Conservation (phyloP, 2,113 vertebrate genomes). For the Callopanchax toddi region DNA sequence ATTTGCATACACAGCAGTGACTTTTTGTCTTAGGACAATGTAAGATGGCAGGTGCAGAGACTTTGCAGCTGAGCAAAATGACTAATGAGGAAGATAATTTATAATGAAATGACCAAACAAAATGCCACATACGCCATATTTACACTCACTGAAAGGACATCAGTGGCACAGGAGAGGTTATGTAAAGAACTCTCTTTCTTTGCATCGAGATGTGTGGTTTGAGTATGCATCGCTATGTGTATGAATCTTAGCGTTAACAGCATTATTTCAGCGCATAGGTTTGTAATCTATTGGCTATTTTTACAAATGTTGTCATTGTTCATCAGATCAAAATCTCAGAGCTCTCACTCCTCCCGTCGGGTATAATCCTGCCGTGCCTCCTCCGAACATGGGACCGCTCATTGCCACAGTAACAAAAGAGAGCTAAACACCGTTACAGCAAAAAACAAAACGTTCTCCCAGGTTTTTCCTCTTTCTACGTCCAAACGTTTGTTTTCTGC, state of each 20-base stretch:
- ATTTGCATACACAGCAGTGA: slow-evolving; percentile 79
- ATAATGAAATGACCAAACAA: slow-evolving; percentile 70
- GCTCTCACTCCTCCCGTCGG: no score
- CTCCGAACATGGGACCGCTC: no score
- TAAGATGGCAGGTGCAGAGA: slow-evolving; percentile 55
- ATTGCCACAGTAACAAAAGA: no score
- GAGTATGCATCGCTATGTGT: slow-evolving; percentile 31
- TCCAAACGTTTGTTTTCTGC: no score
- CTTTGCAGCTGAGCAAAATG: slow-evolving; percentile 51
- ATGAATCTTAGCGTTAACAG: background rate
- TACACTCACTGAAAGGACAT: slow-evolving; percentile 59
- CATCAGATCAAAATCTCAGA: no score
- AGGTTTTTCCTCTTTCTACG: no score
- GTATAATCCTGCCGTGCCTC: no score
- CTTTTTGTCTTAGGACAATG: slow-evolving; percentile 71
- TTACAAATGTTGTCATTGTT: no score
- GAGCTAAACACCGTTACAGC: no score
- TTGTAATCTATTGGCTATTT: no score
- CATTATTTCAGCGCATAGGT: no score
- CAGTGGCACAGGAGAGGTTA: slow-evolving; percentile 40
- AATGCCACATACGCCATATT: slow-evolving; percentile 74
- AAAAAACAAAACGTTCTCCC: no score
- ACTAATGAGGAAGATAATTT: slow-evolving; percentile 75
- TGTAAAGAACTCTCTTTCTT: slow-evolving; percentile 36
- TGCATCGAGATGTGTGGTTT: slow-evolving; percentile 26